phyloP scores from a whole-genome alignment of 1,140 invertebrate genomes.

The Micrasema minimum region DNA sequence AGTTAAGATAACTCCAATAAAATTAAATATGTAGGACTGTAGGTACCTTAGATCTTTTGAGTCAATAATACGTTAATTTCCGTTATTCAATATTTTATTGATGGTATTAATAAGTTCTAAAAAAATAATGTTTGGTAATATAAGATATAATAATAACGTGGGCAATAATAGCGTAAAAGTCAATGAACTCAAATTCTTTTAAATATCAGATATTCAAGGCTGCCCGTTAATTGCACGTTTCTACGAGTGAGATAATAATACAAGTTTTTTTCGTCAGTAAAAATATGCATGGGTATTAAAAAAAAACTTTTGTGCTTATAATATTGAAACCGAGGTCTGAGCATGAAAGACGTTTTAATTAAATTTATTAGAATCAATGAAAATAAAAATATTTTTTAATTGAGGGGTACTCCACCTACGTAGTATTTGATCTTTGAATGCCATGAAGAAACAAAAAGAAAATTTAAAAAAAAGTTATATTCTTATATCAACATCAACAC shows the following conservation, averaged over 20 bases:
- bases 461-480: too few species aligned
- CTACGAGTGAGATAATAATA: constrained; percentile 24
- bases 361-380: background rate
- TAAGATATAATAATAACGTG: background rate
- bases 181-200: constrained; percentile 9
- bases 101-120: too few species aligned
- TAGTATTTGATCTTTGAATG: background rate
- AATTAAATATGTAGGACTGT: too few species aligned
- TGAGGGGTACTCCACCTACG: background rate
- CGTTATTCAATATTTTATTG: too few species aligned
- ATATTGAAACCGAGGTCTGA: background rate
- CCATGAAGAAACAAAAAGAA: background rate
- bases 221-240: constrained; percentile 31
- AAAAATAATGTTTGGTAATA: too few species aligned
- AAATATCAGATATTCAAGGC: constrained; percentile 23
- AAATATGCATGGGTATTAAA: background rate
- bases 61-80: too few species aligned
- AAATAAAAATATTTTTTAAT: background rate
- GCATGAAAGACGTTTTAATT: background rate
- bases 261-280: constrained; percentile 17
- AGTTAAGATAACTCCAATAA: too few species aligned
- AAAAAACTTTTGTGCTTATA: too few species aligned
- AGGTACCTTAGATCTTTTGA: too few species aligned
- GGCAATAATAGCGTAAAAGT: constrained; percentile 3
- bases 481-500: too few species aligned